phyloP scores from a whole-genome alignment of 2,113 vertebrate species.

The Anguilla japonica region DNA sequence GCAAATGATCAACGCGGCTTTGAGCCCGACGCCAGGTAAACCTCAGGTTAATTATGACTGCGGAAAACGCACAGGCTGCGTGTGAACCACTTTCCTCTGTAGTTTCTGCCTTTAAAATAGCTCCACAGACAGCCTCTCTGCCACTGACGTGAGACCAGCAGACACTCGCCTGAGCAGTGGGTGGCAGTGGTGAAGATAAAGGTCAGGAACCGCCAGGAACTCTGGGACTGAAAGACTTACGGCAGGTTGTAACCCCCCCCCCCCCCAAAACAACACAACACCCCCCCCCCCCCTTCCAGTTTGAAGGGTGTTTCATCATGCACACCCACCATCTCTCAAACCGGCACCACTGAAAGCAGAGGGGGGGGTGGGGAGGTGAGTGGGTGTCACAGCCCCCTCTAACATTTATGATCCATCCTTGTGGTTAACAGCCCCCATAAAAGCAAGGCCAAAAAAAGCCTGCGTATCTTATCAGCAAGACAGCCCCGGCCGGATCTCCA shows the following conservation, averaged over 20 bases:
- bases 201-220: too few species aligned
- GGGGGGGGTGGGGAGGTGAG: neutral
- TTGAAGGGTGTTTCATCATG: too few species aligned
- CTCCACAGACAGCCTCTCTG: neutral
- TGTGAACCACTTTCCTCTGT: neutral
- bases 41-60: neutral
- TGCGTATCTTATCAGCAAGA: slow-evolving; percentile 13
- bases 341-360: too few species aligned
- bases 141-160: too few species aligned
- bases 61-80: neutral
- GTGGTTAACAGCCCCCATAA: slow-evolving; percentile 32
- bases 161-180: too few species aligned
- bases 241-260: too few species aligned
- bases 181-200: too few species aligned
- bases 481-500: neutral
- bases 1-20: neutral
- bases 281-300: too few species aligned
- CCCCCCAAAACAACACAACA: too few species aligned
- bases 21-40: neutral
- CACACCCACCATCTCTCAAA: too few species aligned
- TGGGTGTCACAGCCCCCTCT: neutral
- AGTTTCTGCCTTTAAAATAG: neutral
- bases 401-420: slow-evolving; percentile 12
- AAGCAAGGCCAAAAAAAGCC: slow-evolving; percentile 4
- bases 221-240: too few species aligned